These are phyloP conservation scores for Zaprionus taronus DNA, from an alignment of 1,140 invertebrate species.

Conservation along the genomic window DNA sequence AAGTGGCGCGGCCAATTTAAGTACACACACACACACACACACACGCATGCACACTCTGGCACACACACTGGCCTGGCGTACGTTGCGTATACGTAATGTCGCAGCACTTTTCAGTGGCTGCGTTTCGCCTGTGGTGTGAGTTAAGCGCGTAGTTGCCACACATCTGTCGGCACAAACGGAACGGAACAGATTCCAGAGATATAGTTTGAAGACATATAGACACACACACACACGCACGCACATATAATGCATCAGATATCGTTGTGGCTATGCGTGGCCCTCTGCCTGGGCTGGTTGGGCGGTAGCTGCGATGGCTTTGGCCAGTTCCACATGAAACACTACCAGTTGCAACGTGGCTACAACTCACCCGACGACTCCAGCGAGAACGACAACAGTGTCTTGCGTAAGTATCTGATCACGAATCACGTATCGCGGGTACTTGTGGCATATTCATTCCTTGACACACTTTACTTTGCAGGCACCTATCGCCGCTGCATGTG, in stretches of 20 bases:
- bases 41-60: not conserved
- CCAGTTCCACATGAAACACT: constrained; percentile 80
- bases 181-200: constrained; percentile 12
- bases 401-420: constrained; percentile 53
- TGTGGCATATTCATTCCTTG: not conserved
- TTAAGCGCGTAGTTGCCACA: constrained; percentile 73
- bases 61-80: constrained; percentile 27
- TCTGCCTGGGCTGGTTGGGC: constrained; percentile 45
- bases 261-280: constrained; percentile 48
- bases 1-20: constrained; percentile 71
- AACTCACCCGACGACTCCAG: constrained; percentile 67
- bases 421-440: not conserved
- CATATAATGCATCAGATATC: constrained; percentile 47
- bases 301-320: constrained; percentile 63
- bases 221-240: constrained; percentile 1
- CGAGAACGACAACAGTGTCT: constrained; percentile 71
- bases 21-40: constrained; percentile 23
- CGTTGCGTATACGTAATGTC: constrained; percentile 75
- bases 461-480: constrained; percentile 36
- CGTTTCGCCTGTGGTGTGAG: constrained; percentile 60
- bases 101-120: constrained; percentile 15
- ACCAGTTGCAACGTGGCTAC: constrained; percentile 72
- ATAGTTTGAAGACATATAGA: not conserved
- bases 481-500: constrained; percentile 82
- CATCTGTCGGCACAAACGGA: constrained; percentile 46